phyloP scores from a whole-genome alignment of 2,113 vertebrate species.

The Blennius ocellaris region DNA sequence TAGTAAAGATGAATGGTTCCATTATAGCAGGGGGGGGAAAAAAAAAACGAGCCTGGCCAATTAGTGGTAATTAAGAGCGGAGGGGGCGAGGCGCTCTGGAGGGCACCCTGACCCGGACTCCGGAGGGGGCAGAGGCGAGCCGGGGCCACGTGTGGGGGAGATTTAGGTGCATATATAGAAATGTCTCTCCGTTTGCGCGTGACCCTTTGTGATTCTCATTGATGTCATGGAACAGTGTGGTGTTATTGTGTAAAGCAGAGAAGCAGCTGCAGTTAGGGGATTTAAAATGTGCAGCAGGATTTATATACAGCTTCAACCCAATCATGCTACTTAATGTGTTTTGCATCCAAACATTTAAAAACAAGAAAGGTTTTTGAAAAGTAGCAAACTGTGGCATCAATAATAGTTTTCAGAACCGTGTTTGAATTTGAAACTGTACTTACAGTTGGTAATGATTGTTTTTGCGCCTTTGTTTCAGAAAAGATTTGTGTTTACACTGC shows the following conservation, averaged over 20 bases:
- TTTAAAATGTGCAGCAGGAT: no score
- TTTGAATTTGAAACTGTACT: no score
- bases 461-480: no score
- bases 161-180: constrained; percentile 30
- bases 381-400: no score
- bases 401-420: no score
- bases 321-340: no score
- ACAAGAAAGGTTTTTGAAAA: no score
- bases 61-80: constrained; percentile 84
- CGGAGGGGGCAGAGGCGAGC: constrained; percentile 57
- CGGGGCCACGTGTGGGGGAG: constrained; percentile 18
- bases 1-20: constrained; percentile 84
- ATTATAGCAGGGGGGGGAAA: constrained; percentile 78
- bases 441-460: no score
- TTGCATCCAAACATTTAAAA: no score
- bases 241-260: background rate
- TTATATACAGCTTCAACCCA: no score
- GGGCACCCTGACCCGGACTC: constrained; percentile 73
- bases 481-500: no score
- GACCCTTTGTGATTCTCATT: background rate
- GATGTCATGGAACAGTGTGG: background rate
- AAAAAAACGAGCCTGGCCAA: constrained; percentile 76
- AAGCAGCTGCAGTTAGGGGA: background rate
- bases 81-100: constrained; percentile 73
- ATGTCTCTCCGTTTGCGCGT: constrained; percentile 6